These are phyloP conservation scores for Callosobruchus maculatus DNA, from an alignment of 2,888 invertebrate species.

Conservation along the genomic window DNA sequence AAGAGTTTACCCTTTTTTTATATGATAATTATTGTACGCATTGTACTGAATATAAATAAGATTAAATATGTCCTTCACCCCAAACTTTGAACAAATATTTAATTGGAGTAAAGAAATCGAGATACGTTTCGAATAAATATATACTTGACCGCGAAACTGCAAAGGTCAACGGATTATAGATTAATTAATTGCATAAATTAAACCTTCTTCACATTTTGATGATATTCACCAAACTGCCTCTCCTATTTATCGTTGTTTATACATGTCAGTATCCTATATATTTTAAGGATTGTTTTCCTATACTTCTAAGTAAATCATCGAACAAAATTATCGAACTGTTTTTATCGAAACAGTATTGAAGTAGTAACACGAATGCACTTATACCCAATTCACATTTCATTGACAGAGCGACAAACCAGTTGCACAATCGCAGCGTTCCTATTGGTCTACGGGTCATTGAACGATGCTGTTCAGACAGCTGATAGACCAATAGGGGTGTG, in stretches of 20 bases:
- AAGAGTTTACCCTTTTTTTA: too few relatives aligned
- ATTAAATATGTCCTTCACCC: too few relatives aligned
- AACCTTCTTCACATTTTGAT: neutral
- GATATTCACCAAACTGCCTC: neutral
- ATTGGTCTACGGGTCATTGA: too few relatives aligned
- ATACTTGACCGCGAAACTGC: neutral
- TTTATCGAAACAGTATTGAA: neutral
- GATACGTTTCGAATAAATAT: neutral
- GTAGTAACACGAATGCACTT: neutral
- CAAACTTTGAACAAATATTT: neutral
- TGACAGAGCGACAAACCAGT: too few relatives aligned
- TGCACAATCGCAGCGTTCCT: too few relatives aligned
- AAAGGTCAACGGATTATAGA: neutral
- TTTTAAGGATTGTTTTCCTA: neutral
- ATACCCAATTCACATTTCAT: too few relatives aligned
- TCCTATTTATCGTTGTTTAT: neutral
- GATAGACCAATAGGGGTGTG: too few relatives aligned
- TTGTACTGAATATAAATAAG: too few relatives aligned
- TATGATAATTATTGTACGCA: too few relatives aligned
- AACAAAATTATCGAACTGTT: neutral
- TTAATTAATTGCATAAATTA: neutral
- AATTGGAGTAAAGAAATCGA: neutral
- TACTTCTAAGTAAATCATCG: neutral
- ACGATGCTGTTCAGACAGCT: too few relatives aligned
- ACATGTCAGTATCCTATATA: neutral